These are phyloP conservation scores for Cardiocondyla obscurior DNA, from an alignment of 1,140 invertebrate species.

Conservation along the genomic window DNA sequence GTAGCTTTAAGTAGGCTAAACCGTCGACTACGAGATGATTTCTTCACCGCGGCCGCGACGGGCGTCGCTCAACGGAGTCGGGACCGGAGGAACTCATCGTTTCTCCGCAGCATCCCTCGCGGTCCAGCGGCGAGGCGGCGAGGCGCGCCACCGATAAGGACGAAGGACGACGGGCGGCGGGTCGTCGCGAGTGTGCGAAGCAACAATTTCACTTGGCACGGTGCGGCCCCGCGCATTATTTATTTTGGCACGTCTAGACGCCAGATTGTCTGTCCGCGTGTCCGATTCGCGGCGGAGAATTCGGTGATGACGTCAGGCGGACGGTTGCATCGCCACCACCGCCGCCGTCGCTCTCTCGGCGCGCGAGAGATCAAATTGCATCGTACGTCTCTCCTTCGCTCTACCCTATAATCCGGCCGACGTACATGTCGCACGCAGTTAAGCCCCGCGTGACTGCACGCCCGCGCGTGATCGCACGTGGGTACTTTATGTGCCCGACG, in stretches of 20 bases:
- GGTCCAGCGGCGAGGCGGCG: neutral
- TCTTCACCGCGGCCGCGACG: neutral
- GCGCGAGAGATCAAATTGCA: conserved; percentile 64
- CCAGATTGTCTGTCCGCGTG: conserved; percentile 82
- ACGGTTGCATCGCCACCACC: conserved; percentile 63
- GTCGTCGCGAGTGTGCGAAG: conserved; percentile 73
- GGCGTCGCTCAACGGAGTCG: conserved; percentile 6
- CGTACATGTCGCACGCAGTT: conserved; percentile 49
- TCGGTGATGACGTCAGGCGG: conserved; percentile 78
- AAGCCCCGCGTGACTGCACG: conserved; percentile 60
- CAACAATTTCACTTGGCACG: conserved; percentile 77
- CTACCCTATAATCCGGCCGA: conserved; percentile 26
- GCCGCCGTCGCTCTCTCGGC: conserved; percentile 46
- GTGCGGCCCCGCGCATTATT: conserved; percentile 77
- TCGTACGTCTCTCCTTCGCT: conserved; percentile 53
- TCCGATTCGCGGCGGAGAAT: conserved; percentile 75
- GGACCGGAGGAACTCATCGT: neutral
- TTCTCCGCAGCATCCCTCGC: conserved; percentile 34
- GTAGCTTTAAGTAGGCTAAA: too few species aligned
- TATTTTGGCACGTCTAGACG: conserved; percentile 83
- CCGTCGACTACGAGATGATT: too few species aligned
- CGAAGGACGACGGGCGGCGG: conserved; percentile 50
- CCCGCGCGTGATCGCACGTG: conserved; percentile 53
- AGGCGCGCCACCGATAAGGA: conserved; percentile 58
- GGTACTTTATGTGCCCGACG: conserved; percentile 51